Conservation (phyloP, 2,113 vertebrate species). For the Amblyornis subalaris region DNA sequence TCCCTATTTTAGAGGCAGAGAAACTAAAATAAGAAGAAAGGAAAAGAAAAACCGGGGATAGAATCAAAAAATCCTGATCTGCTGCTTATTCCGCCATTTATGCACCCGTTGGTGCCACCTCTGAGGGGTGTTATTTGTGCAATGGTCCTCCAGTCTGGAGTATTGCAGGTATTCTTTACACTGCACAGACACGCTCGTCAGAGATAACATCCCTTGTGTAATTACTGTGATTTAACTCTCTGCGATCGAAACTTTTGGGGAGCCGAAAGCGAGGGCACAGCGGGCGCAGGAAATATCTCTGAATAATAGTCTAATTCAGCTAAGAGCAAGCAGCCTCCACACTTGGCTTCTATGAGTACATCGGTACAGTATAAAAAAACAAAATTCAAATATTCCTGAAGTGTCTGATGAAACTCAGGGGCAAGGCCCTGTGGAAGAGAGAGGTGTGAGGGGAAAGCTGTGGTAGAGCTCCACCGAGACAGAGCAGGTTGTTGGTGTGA, state of each 20-base stretch:
- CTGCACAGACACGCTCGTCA: accelerated
- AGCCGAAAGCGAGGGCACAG: background rate
- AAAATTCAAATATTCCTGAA: background rate
- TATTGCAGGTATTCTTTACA: background rate
- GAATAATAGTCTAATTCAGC: background rate
- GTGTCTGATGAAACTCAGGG: background rate
- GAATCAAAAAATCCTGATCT: background rate
- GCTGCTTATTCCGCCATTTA: background rate
- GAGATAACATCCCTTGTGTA: background rate
- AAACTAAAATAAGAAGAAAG: background rate
- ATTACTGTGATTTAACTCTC: background rate
- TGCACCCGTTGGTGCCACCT: background rate
- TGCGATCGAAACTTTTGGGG: background rate
- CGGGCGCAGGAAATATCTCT: background rate
- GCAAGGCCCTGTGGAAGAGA: background rate
- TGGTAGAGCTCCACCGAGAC: background rate
- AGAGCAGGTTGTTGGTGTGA: background rate
- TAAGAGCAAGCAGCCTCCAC: background rate
- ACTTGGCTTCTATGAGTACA: background rate
- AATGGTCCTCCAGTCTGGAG: background rate
- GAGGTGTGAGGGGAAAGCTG: background rate
- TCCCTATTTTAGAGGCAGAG: background rate
- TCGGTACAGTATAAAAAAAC: background rate
- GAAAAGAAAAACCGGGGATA: background rate
- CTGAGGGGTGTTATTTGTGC: background rate